These are phyloP conservation scores for Mythimna loreyi DNA, from an alignment of 2,888 invertebrate genomes.

Conservation along the genomic window DNA sequence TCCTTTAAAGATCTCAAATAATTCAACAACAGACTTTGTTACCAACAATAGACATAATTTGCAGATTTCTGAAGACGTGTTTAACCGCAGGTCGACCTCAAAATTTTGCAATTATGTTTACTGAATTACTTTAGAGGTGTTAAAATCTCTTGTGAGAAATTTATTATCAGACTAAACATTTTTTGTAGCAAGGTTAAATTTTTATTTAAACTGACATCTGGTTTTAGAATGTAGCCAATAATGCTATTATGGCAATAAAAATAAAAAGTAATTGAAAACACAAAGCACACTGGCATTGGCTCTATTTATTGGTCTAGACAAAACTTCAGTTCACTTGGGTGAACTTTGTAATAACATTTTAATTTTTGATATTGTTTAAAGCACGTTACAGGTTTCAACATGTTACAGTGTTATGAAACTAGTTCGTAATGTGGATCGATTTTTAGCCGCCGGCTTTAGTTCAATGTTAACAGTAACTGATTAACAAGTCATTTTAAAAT, in stretches of 20 bases:
- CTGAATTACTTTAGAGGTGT: not conserved
- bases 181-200: slow-evolving; percentile 19
- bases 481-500: slow-evolving; percentile 78
- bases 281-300: slow-evolving; percentile 32
- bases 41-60: slow-evolving; percentile 24
- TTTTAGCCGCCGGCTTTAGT: slow-evolving; percentile 74
- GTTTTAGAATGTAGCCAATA: slow-evolving; percentile 45
- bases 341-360: slow-evolving; percentile 45
- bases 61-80: slow-evolving; percentile 22
- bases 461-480: slow-evolving; percentile 78
- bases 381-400: slow-evolving; percentile 47
- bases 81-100: slow-evolving; percentile 1
- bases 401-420: slow-evolving; percentile 73
- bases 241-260: slow-evolving; percentile 29
- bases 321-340: slow-evolving; percentile 47
- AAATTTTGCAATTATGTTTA: not conserved
- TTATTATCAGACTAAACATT: not conserved
- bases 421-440: slow-evolving; percentile 74
- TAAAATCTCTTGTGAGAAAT: slow-evolving; percentile 10
- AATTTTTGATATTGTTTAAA: slow-evolving; percentile 36
- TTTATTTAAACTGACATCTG: slow-evolving; percentile 20
- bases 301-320: slow-evolving; percentile 65
- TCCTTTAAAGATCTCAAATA: not conserved
- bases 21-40: not conserved
- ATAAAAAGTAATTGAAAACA: slow-evolving; percentile 50